A percentile compares a stretch with the other conserved stretches of the same genome.
Evolutionary conservation across 2,797 vertebrate genomes (phyloP).

Genomic region (Poliocrania exsul): DNA sequence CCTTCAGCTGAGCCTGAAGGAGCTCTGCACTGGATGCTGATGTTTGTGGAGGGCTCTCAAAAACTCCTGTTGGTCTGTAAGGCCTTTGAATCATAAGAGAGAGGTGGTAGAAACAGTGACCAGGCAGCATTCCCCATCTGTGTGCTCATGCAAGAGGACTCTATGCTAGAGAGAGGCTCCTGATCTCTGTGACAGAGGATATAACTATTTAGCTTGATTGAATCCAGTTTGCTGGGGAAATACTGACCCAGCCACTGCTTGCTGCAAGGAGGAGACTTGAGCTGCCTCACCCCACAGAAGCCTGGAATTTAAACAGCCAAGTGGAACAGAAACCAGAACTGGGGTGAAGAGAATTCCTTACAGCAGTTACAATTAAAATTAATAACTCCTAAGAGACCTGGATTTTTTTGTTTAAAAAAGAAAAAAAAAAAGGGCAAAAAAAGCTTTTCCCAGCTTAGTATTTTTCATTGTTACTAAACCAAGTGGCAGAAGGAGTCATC

Average conservation of each 20-base stretch:
- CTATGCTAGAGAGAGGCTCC: not conserved
- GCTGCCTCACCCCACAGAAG: not conserved
- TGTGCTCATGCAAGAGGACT: too few species aligned
- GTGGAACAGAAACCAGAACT: not conserved
- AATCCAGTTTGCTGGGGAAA: not conserved
- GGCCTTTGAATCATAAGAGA: not conserved
- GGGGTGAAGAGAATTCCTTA: not conserved
- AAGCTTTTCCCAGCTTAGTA: not conserved
- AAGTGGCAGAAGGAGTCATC: not conserved
- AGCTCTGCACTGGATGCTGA: not conserved
- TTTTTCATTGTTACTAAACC: not conserved
- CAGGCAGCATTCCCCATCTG: not conserved
- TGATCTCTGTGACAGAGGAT: not conserved
- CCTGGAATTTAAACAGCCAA: not conserved
- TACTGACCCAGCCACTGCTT: not conserved
- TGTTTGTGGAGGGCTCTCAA: not conserved
- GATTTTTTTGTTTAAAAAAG: accelerated
- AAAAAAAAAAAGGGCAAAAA: not conserved
- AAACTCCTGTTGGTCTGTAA: not conserved
- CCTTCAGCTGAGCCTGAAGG: not conserved
- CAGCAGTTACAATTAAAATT: not conserved
- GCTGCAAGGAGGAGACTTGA: not conserved
- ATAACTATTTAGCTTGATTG: not conserved
- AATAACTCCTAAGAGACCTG: not conserved
- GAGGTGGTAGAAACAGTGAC: not conserved